Conservation (phyloP, 53 echinoderm and acorn worm genomes). For the Paracentrotus lividus region DNA sequence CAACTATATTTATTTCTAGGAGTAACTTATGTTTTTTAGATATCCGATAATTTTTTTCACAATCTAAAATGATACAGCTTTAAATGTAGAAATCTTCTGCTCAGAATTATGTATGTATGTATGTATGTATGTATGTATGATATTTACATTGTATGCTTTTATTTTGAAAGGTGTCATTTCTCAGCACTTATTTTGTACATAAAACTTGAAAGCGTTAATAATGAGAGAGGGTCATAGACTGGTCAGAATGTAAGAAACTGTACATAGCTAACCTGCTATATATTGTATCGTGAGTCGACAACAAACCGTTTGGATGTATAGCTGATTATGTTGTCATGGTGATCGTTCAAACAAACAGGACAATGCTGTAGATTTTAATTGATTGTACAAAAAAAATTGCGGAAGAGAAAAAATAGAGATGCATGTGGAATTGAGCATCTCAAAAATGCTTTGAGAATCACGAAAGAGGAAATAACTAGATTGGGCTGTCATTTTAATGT, state of each 20-base stretch:
- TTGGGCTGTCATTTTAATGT: slow-evolving; percentile 3
- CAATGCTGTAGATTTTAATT: slow-evolving; percentile 46
- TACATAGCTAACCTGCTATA: slow-evolving; percentile 54
- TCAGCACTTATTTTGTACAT: slow-evolving; percentile 62
- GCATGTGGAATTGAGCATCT: not conserved
- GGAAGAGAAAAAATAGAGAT: not conserved
- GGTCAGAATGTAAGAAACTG: slow-evolving; percentile 9
- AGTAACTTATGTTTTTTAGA: not conserved
- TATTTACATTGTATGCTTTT: slow-evolving; percentile 69
- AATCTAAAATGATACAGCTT: slow-evolving; percentile 10
- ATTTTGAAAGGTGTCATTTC: slow-evolving; percentile 43
- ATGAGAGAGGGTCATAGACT: slow-evolving; percentile 25
- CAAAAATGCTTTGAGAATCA: not conserved
- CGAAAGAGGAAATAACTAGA: not conserved
- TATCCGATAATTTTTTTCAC: not conserved
- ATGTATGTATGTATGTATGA: slow-evolving; percentile 66
- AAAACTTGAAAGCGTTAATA: slow-evolving; percentile 31
- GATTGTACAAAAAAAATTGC: not conserved
- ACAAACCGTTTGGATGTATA: slow-evolving; percentile 44
- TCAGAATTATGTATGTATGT: slow-evolving; percentile 31
- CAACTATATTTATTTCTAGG: slow-evolving; percentile 7
- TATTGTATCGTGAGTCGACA: slow-evolving; percentile 21
- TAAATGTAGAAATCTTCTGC: slow-evolving; percentile 32
- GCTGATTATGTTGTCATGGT: slow-evolving; percentile 46
- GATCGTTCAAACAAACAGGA: not conserved